Evolutionary conservation across 2,888 invertebrate genomes (phyloP).

Genomic region (Lochmaea crataegi): DNA sequence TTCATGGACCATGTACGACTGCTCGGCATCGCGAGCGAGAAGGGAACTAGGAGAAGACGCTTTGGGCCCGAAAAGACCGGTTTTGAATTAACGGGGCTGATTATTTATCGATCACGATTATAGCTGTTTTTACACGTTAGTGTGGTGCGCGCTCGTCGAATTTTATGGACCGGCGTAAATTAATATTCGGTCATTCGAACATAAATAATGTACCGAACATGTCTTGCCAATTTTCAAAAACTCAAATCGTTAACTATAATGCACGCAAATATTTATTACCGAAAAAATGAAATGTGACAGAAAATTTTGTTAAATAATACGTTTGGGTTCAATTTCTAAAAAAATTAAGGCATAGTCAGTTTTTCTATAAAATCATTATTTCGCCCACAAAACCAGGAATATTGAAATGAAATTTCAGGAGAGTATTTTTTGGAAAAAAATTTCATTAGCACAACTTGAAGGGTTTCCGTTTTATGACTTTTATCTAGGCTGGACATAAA

Average conservation of each 20-base stretch:
- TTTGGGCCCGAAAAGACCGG: slow-evolving; percentile 51
- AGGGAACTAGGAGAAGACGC: slow-evolving; percentile 25
- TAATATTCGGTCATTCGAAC: slow-evolving; percentile 57
- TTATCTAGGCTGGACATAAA: too few species aligned
- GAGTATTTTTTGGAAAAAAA: too few species aligned
- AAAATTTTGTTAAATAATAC: too few species aligned
- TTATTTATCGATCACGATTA: slow-evolving; percentile 66
- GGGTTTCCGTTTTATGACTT: too few species aligned
- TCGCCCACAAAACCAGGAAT: too few species aligned
- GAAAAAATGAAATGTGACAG: too few species aligned
- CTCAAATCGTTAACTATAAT: slow-evolving; percentile 3
- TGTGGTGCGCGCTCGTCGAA: slow-evolving; percentile 64
- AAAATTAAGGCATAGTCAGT: too few species aligned
- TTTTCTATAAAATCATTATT: too few species aligned
- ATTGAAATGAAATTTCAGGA: too few species aligned
- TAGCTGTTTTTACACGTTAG: slow-evolving; percentile 66
- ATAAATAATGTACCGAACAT: slow-evolving; percentile 50
- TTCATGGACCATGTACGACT: slow-evolving; percentile 8
- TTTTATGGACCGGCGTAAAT: slow-evolving; percentile 63
- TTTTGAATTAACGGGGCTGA: slow-evolving; percentile 60
- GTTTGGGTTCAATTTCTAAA: too few species aligned
- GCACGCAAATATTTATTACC: background rate
- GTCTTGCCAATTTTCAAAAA: slow-evolving; percentile 46
- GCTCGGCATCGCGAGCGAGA: slow-evolving; percentile 21
- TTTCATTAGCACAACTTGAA: too few species aligned